Conservation (phyloP, 2,888 invertebrate genomes). For the Lasioglossum malachurum region DNA sequence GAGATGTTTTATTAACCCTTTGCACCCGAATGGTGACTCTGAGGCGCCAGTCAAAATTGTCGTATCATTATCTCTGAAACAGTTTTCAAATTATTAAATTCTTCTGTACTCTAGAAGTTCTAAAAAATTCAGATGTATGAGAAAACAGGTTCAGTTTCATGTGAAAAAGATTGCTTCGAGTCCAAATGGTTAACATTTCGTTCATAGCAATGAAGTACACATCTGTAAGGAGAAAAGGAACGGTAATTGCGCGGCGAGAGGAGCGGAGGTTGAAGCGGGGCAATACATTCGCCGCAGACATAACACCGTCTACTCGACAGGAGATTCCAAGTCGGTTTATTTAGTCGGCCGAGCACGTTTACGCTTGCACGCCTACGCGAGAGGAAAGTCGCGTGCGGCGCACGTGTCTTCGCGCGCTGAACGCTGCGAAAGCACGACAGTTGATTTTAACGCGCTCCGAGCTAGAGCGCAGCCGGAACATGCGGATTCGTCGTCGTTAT, state of each 20-base stretch:
- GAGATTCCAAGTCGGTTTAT: conserved; percentile 54
- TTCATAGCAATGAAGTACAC: too few relatives aligned
- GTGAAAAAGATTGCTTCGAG: too few relatives aligned
- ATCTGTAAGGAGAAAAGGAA: background rate
- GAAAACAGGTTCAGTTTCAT: too few relatives aligned
- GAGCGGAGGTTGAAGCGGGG: background rate
- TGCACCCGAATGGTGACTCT: too few relatives aligned
- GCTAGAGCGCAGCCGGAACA: background rate
- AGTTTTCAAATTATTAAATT: too few relatives aligned
- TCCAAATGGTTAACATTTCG: too few relatives aligned
- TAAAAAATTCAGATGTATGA: too few relatives aligned
- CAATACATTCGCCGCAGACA: conserved; percentile 5
- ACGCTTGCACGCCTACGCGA: conserved; percentile 37
- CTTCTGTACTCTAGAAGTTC: too few relatives aligned
- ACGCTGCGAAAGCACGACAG: background rate
- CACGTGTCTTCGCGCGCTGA: conserved; percentile 32
- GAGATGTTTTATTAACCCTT: background rate
- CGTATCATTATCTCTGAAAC: too few relatives aligned
- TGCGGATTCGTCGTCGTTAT: background rate
- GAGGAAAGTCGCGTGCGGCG: conserved; percentile 49
- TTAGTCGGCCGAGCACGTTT: conserved; percentile 43
- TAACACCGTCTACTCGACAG: background rate
- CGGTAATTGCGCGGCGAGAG: background rate
- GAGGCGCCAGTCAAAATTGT: too few relatives aligned
- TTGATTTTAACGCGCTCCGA: conserved; percentile 13